Conservation (phyloP, 2,797 vertebrate genomes). For the Phrynocephalus guinanensis region DNA sequence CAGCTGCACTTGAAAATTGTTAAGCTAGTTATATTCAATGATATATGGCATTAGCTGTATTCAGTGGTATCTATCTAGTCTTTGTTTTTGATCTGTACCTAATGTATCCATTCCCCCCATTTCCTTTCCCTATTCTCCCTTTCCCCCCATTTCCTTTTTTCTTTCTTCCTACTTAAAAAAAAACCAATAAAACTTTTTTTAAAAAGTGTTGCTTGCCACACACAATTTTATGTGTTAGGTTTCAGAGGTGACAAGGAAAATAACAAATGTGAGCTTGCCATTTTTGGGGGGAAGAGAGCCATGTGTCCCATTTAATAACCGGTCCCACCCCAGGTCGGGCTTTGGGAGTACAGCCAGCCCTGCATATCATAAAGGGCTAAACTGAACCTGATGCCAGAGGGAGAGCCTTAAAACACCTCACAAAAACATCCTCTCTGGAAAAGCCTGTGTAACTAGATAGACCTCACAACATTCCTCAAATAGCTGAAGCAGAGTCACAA, state of each 20-base stretch:
- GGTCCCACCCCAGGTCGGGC: too few relatives aligned
- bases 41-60: too few relatives aligned
- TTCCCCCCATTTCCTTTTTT: too few relatives aligned
- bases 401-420: neutral
- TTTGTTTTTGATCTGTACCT: too few relatives aligned
- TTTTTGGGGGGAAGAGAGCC: neutral
- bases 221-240: neutral
- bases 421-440: neutral
- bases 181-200: too few relatives aligned
- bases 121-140: too few relatives aligned
- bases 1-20: too few relatives aligned
- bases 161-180: too few relatives aligned
- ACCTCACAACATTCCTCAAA: neutral
- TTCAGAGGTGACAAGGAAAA: neutral
- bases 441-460: slow-evolving; percentile 21
- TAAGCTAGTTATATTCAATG: too few relatives aligned
- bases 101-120: too few relatives aligned
- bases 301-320: neutral
- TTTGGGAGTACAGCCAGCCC: neutral
- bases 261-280: neutral
- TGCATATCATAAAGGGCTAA: neutral
- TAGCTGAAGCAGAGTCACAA: neutral
- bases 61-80: too few relatives aligned
- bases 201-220: neutral
- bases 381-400: neutral